Base-by-base conservation (phyloP, 1,140 invertebrate genomes). In the Pogonomyrmex californicus region DNA sequence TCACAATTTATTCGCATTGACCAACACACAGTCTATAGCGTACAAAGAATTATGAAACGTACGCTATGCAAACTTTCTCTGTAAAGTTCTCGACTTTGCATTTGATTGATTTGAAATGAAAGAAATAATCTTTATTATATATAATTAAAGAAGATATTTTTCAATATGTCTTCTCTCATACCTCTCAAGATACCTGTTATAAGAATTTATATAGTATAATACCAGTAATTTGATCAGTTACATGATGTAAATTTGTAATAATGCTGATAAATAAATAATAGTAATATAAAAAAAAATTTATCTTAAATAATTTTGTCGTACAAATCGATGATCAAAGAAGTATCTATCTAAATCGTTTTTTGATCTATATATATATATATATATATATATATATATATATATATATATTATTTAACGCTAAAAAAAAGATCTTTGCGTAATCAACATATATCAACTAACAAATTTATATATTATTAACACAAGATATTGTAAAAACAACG, bases 1-100 rank as follows among this genome's bases (percentile, higher is more conserved):
- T 4, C 41, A 58, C 65, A 70, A 70, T 33, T 58, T 71, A 47
- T 41, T n/a, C 77, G 36, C 23, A 36, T 82, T 71, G 47, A 82
- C 38, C 73, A 73, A 82, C 41, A 82, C 41, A 38, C n/a, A n/a
- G 60, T 60, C 41, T 6, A 38, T 51, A 9, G 1, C 33, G 10
- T 44, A 47, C 1, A 36, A 71, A 58, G 17, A 73, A 73, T 81
- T 81, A 17, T 47, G 68, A 56, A 83, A 73, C 6, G 36, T 12
- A 33, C 36, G 33, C 77, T 12, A 49, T 58, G 41, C 47, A 73
- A 71, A 75, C n/a, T 83, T 58, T 62, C 44, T 38, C 23, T 60
- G n/a, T 36, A 75, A 75, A 83, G 60, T 60, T 60, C 12, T 47
- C 33, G 41, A 44, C 12, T 4, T 83, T 23, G 9, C n/a, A 10